Evolutionary conservation across 2,888 invertebrate genomes (phyloP), one percentile per base, ranked within the genome.

Genomic region (Dynastes hyllus): DNA sequence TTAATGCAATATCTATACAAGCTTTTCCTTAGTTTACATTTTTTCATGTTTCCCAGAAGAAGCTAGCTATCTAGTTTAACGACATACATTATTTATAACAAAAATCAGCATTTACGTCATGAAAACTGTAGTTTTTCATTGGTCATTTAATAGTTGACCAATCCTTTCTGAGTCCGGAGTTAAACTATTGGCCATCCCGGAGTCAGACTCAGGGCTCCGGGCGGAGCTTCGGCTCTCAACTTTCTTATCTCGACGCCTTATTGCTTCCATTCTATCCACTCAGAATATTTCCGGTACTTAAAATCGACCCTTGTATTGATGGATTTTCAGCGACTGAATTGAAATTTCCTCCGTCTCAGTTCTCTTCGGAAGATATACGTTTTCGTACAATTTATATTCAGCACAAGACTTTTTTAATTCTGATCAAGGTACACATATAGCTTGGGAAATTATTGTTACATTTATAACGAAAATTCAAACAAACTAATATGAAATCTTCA

Each of bases 61-160:
- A 55, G 55, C 73, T 22, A 70, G 83, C 83, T 83, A 83, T 85
- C 85, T 84, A 84, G 85, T 87, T 86, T 86, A 86, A 86, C 86
- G 85, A 86, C 87, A 88, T 88, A 86, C 88, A 88, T 88, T 88
- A 88, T 88, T 88, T 88, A 88, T 88, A 88, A 88, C 88, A 88
- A 88, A 87, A 87, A 87, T 85, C 84, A 84, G 83, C 85, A 84
- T 86, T 85, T 87, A 85, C 88, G 88, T 88, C 88, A 88, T 84
- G 85, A 87, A 85, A 85, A 84, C 80, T 83, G 80, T 78, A 78
- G 82, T 85, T 84, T 85, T 85, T 85, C 84, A 88, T 88, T 88
- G 88, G 88, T 88, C 88, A 87, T 81, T 84, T 77, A 81, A 84
- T 85, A 85, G 86, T 87, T 88, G 88, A 88, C 89, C 89, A 86